These are phyloP conservation scores for Oplegnathus fasciatus DNA, from an alignment of 2,113 vertebrate genomes.

Conservation along the genomic window DNA sequence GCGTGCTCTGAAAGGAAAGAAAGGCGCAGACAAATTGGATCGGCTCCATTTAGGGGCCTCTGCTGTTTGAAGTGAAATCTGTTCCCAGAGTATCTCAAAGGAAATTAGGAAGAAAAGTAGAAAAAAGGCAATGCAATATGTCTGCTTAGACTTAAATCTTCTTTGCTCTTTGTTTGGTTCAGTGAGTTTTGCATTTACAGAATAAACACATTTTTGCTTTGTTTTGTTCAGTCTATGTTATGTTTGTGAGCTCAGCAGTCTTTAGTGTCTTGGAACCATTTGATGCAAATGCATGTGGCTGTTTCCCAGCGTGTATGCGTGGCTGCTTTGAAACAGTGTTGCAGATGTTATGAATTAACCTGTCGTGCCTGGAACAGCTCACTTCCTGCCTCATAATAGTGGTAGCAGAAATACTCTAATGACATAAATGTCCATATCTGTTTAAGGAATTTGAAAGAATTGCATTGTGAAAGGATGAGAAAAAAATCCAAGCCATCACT, in stretches of 20 bases:
- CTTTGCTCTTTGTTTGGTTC: conserved; percentile 40
- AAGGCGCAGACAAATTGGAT: conserved; percentile 93
- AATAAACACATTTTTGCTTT: neutral
- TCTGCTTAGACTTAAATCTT: conserved; percentile 43
- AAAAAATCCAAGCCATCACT: conserved; percentile 1
- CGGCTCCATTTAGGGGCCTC: conserved; percentile 84
- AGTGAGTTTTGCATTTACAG: conserved; percentile 38
- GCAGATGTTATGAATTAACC: conserved; percentile 77
- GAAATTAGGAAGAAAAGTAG: neutral
- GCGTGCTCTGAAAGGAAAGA: conserved; percentile 93
- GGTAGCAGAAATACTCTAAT: conserved; percentile 56
- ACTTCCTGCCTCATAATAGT: conserved; percentile 66
- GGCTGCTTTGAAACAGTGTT: conserved; percentile 51
- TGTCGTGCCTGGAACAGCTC: conserved; percentile 60
- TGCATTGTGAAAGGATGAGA: conserved; percentile 32
- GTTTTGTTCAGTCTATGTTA: neutral
- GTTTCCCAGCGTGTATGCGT: conserved; percentile 27
- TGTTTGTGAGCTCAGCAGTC: neutral
- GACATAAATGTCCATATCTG: conserved; percentile 58
- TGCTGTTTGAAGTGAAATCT: conserved; percentile 91
- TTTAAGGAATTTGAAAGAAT: conserved; percentile 61
- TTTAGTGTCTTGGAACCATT: conserved; percentile 33
- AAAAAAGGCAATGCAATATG: conserved; percentile 48
- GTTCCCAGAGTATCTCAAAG: conserved; percentile 77
- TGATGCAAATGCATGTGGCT: conserved; percentile 26